phyloP scores from a whole-genome alignment of 2,113 vertebrate species.

The Phoenicopterus ruber region DNA sequence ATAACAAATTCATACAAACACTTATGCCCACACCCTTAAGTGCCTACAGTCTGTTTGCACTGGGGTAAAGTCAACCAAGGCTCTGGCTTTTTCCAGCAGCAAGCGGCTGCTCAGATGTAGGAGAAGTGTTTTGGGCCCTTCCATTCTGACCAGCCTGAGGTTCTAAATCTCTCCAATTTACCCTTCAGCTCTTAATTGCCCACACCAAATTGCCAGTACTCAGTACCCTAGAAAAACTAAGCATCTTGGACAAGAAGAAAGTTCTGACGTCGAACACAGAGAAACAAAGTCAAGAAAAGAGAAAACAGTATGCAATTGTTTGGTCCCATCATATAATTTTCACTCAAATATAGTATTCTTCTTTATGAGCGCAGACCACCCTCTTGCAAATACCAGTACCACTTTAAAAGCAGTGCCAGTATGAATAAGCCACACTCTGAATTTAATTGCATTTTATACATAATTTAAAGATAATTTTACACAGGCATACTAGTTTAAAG shows the following conservation, averaged over 20 bases:
- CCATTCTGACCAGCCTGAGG: not conserved
- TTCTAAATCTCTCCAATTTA: not conserved
- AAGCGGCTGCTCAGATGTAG: not conserved
- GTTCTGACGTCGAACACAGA: not conserved
- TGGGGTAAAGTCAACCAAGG: not conserved
- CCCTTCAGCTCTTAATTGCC: not conserved
- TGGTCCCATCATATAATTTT: not conserved
- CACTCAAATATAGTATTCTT: not conserved
- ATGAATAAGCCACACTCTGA: not conserved
- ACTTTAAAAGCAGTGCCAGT: not conserved
- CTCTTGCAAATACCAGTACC: not conserved
- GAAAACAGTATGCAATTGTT: not conserved
- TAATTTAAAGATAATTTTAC: not conserved
- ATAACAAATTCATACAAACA: not conserved
- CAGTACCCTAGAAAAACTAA: rapidly evolving
- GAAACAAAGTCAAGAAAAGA: not conserved
- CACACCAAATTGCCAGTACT: not conserved
- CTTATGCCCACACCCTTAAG: not conserved
- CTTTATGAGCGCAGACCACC: not conserved
- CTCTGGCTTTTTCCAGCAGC: not conserved
- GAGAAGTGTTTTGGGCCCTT: not conserved
- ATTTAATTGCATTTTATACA: not conserved
- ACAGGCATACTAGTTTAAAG: not conserved
- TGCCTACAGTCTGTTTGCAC: not conserved
- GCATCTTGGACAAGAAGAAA: not conserved